phyloP scores from a whole-genome alignment of 2,113 vertebrate genomes.

The Lepus americanus region DNA sequence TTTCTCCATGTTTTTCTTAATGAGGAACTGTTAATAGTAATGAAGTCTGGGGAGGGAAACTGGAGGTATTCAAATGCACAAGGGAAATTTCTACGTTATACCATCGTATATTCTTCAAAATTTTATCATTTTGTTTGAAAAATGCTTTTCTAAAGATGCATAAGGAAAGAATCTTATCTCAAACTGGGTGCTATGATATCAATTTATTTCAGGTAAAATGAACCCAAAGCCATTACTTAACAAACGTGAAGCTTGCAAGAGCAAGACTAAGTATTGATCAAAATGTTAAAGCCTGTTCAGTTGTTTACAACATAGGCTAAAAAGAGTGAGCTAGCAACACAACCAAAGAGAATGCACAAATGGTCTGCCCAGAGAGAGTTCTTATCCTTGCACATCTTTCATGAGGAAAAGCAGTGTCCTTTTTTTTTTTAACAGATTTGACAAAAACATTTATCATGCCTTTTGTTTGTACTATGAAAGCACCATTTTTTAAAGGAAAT shows the following conservation, averaged over 20 bases:
- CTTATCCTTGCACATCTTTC: not conserved
- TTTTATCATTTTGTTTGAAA: constrained; percentile 36
- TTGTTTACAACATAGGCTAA: constrained; percentile 16
- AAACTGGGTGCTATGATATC: not conserved
- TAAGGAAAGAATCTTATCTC: not conserved
- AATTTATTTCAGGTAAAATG: not conserved
- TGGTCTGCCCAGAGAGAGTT: not conserved
- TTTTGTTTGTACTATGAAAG: constrained; percentile 61
- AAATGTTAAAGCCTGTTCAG: constrained; percentile 13
- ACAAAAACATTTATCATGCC: constrained; percentile 35
- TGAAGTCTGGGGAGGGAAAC: not conserved
- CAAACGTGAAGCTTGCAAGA: not conserved
- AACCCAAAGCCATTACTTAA: not conserved
- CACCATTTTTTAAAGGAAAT: constrained; percentile 59
- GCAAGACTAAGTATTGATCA: constrained; percentile 3
- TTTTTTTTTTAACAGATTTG: not conserved
- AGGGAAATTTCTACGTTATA: not conserved
- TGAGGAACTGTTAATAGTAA: not conserved
- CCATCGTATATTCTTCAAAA: not conserved
- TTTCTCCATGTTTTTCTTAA: constrained; percentile 6
- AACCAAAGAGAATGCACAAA: not conserved
- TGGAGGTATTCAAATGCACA: not conserved
- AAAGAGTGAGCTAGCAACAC: not conserved
- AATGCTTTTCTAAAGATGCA: constrained; percentile 2
- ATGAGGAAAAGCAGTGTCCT: not conserved